phyloP scores from a whole-genome alignment of 2,797 vertebrate species.

The Clarias laeviceps region DNA sequence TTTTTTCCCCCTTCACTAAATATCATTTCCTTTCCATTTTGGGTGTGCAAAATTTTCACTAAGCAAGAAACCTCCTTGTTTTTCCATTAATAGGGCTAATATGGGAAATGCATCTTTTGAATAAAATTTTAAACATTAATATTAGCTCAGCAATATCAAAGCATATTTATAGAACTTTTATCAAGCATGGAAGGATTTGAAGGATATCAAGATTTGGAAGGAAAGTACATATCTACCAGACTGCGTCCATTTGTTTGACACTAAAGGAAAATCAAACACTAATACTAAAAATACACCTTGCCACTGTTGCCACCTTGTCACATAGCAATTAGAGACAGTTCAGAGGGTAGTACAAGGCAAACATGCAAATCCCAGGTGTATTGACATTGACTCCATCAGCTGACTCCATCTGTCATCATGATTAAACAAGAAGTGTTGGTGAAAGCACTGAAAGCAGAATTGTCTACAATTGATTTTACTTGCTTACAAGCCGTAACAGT shows the following conservation, averaged over 20 bases:
- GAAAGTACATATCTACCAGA: background rate
- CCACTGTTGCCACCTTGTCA: background rate
- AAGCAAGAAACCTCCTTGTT: background rate
- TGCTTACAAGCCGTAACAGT: background rate
- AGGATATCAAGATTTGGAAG: background rate
- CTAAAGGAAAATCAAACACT: background rate
- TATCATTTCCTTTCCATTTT: background rate
- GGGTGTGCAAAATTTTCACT: background rate
- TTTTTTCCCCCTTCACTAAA: background rate
- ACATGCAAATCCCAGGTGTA: conserved; percentile 13
- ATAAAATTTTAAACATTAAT: background rate
- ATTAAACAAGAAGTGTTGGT: background rate
- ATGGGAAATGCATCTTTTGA: background rate
- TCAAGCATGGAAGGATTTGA: background rate
- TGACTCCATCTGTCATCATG: background rate
- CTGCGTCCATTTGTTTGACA: too few relatives aligned
- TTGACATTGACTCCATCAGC: background rate
- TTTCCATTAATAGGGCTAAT: background rate
- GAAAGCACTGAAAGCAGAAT: background rate
- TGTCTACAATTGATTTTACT: background rate
- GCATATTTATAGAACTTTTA: background rate
- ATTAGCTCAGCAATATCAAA: background rate
- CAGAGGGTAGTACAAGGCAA: background rate
- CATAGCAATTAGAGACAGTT: background rate
- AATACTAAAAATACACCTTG: background rate